Base-by-base conservation (phyloP, 2,888 invertebrate species). In the Idaea straminata region DNA sequence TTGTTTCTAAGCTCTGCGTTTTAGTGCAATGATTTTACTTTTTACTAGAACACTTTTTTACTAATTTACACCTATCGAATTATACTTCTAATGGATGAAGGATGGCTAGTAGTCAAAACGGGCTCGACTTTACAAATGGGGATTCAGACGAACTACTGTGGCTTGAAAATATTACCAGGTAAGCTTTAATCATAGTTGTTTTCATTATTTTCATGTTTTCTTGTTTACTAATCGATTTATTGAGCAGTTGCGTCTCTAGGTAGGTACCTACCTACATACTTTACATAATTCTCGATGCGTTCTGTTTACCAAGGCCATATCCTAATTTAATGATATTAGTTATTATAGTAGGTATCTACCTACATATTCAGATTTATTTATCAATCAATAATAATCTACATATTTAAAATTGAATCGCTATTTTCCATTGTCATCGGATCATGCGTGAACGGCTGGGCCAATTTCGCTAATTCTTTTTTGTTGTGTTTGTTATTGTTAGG, bases 111-210 rank as follows among this genome's bases (percentile, higher is more conserved):
- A 79, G 85, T 74, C 78, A 85, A 77, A 86, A 86, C 81, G 85
- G 83, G 76, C 79, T 82, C 76, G 86, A 86, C 74, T 84, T 83
- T 74, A 72, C 82, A 68, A 77, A 78, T 68, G 85, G 82, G 64
- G 86, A 87, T 70, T 80, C 77, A 65, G 86, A 90, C 70, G 75
- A 84, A 74, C 87, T 89, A 69, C 79, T 83, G 66, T 92, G 91
- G 91, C 87, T 92, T 69, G 87, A 91, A 80, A 89, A 88, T 78
- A 83, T 92, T 85, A 88, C 89, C 80, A 88, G 88, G 92, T 92
- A 75, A 85, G 87, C 34, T 25, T 34, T 36, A 13, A 13, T 4
- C 3, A 10, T 6, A 47, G 10, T 47, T 4, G 3, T 13, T 10
- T 10, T 47, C 0, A 47, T 47, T 10, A 47, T 6, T 47, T 25